Evolutionary conservation across 2,888 invertebrate genomes (phyloP).

Genomic region (Lithosia quadra): DNA sequence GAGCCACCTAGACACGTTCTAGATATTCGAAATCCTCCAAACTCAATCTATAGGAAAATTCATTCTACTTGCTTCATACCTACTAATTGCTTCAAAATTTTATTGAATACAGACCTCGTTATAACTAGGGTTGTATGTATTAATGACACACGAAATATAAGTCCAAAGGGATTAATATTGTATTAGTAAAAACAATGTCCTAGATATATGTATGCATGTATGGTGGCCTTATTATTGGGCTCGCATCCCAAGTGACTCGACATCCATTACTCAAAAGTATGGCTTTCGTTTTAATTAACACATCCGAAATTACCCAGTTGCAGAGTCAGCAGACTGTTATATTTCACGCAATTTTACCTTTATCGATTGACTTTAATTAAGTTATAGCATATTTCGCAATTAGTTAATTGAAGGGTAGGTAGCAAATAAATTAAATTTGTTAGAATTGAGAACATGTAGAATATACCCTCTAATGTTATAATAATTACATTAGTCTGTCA

Average conservation of each 20-base stretch:
- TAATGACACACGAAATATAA: background rate
- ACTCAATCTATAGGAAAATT: too few species aligned
- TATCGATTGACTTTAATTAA: conserved; percentile 36
- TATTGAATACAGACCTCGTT: background rate
- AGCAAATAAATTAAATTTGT: conserved; percentile 22
- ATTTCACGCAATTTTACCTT: conserved; percentile 14
- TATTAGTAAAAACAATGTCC: conserved; percentile 17
- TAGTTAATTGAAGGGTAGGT: conserved; percentile 35
- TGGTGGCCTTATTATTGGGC: conserved; percentile 20
- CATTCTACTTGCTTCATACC: too few species aligned
- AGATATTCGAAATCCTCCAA: too few species aligned
- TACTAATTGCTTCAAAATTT: too few species aligned
- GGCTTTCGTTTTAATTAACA: conserved; percentile 54
- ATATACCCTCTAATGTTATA: conserved; percentile 5
- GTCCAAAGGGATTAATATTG: background rate
- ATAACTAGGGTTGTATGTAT: background rate
- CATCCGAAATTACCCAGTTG: conserved; percentile 32
- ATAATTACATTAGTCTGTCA: conserved; percentile 13
- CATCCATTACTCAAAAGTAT: conserved; percentile 49
- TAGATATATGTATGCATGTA: conserved; percentile 1
- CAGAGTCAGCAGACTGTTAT: conserved; percentile 16
- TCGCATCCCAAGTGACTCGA: conserved; percentile 31
- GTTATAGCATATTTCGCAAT: conserved; percentile 32
- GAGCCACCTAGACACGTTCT: too few species aligned
- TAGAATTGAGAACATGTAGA: background rate